Evolutionary conservation across 2,113 vertebrate species (phyloP).

Genomic region (Phyllostomus discolor): DNA sequence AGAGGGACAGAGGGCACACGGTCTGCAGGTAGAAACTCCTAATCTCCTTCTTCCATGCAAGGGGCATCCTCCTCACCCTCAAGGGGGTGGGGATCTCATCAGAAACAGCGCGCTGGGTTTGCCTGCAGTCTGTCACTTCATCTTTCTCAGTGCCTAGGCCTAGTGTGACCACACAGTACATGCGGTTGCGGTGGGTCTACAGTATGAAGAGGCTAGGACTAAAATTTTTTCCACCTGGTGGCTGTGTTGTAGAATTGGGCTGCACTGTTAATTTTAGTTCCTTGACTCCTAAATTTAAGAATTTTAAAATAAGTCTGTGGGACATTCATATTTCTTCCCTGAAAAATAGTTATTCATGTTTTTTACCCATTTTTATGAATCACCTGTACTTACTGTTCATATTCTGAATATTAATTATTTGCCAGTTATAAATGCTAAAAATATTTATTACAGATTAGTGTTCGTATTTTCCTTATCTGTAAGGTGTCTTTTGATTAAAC

Average conservation of each 20-base stretch:
- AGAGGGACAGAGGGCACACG: too few relatives aligned
- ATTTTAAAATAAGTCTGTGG: not conserved
- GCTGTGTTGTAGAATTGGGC: not conserved
- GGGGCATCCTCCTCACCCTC: constrained; percentile 93
- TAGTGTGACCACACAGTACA: constrained; percentile 91
- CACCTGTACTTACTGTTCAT: not conserved
- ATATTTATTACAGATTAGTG: not conserved
- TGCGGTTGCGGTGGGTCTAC: constrained; percentile 94
- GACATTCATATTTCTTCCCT: not conserved
- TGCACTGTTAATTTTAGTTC: not conserved
- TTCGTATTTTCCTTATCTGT: not conserved
- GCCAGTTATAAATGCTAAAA: not conserved
- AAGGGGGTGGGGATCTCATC: constrained; percentile 89
- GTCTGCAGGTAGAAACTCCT: constrained; percentile 53
- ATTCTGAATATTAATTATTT: not conserved
- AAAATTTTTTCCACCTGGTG: not conserved
- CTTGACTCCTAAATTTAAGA: not conserved
- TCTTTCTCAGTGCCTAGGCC: constrained; percentile 91
- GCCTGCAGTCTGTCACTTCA: constrained; percentile 84
- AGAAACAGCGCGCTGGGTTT: constrained; percentile 78
- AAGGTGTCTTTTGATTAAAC: not conserved
- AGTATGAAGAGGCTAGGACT: constrained; percentile 64
- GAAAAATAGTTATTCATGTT: not conserved
- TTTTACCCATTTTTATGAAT: not conserved
- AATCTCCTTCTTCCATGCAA: constrained; percentile 96